phyloP scores from a whole-genome alignment of 1,140 invertebrate species.

The Planococcus citri region DNA sequence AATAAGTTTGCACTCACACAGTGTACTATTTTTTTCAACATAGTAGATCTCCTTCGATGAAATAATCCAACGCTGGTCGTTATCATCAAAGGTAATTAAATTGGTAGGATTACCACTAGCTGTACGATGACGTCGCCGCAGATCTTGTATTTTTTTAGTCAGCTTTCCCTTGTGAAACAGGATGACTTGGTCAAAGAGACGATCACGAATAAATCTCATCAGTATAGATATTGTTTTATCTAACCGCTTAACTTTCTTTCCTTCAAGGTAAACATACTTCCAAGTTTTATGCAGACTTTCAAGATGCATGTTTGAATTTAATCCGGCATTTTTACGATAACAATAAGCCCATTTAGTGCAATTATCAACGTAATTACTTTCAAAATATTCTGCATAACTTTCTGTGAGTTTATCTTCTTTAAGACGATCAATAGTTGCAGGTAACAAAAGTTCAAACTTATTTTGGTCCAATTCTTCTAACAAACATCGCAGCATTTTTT shows the following conservation, averaged over 20 bases:
- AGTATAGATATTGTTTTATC: conserved; percentile 24
- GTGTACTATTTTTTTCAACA: background rate
- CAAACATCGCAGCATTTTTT: background rate
- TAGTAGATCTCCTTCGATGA: background rate
- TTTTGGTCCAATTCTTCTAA: background rate
- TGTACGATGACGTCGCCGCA: background rate
- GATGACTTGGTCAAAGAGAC: conserved; percentile 24
- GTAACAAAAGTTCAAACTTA: background rate
- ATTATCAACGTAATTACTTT: background rate
- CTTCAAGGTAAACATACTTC: conserved; percentile 25
- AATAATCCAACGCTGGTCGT: background rate
- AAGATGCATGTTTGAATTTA: conserved; percentile 27
- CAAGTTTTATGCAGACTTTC: conserved; percentile 25
- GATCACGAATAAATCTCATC: conserved; percentile 24
- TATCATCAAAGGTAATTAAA: background rate
- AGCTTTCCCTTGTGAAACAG: conserved; percentile 21
- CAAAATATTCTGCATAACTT: conserved; percentile 11
- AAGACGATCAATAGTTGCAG: background rate
- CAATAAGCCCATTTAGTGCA: conserved; percentile 26
- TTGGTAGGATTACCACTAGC: background rate
- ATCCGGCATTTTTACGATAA: conserved; percentile 15
- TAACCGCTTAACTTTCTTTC: conserved; percentile 25
- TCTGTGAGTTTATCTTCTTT: background rate
- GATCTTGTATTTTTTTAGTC: background rate
- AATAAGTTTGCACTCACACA: background rate